Conservation (phyloP, 2,797 vertebrate species). For the Megaceryle alcyon region DNA sequence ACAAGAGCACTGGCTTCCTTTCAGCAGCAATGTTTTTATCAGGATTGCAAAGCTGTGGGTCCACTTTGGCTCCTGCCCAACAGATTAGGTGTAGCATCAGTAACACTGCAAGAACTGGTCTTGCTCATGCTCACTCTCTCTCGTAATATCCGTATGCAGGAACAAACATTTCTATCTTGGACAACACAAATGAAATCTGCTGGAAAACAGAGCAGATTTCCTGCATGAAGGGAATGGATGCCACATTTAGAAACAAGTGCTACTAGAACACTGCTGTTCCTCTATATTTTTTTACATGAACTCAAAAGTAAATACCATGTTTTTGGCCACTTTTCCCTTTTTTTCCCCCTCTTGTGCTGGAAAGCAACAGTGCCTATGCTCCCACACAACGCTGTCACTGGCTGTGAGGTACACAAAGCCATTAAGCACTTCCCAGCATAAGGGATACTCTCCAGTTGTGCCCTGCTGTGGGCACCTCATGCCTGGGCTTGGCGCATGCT, state of each 20-base stretch:
- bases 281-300: too few species aligned
- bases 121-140: neutral
- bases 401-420: neutral
- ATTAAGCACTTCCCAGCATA: neutral
- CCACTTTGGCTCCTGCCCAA: neutral
- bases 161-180: slow-evolving; percentile 24
- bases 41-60: neutral
- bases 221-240: neutral
- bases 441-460: neutral
- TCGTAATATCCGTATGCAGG: neutral
- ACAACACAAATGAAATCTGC: neutral
- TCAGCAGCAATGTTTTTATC: neutral
- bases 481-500: rapidly evolving
- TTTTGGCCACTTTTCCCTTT: neutral
- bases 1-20: neutral
- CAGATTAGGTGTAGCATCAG: neutral
- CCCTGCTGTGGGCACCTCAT: neutral
- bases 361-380: neutral
- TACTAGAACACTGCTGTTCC: slow-evolving; percentile 3
- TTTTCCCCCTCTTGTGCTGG: neutral
- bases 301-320: neutral
- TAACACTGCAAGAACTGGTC: neutral
- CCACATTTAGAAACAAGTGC: slow-evolving; percentile 15
- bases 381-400: neutral
- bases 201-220: neutral